phyloP scores from a whole-genome alignment of 1,140 invertebrate species.

The Leptonema lineaticorne region DNA sequence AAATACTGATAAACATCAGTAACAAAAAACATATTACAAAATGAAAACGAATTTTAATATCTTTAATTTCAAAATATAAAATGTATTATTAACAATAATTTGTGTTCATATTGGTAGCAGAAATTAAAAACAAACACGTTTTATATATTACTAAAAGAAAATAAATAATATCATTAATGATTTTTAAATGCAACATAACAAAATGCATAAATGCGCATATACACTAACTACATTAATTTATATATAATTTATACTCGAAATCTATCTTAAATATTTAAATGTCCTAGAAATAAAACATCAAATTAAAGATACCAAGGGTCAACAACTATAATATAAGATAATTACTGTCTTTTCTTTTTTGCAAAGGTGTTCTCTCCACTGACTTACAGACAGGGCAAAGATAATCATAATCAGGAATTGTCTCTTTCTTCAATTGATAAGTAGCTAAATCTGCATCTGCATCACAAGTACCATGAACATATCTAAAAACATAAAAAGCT shows the following conservation, averaged over 20 bases:
- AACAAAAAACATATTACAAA: no score
- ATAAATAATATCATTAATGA: no score
- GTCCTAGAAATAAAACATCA: neutral
- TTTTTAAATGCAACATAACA: no score
- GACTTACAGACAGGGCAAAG: slow-evolving; percentile 83
- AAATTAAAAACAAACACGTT: neutral
- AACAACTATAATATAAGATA: no score
- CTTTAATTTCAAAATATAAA: no score
- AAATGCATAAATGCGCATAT: no score
- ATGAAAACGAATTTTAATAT: no score
- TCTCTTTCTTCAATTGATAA: slow-evolving; percentile 77
- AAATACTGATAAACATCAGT: no score
- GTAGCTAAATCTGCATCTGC: slow-evolving; percentile 77
- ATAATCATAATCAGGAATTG: slow-evolving; percentile 85
- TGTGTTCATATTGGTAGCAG: neutral
- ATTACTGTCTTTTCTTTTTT: slow-evolving; percentile 67
- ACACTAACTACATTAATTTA: no score
- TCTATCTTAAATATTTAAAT: neutral
- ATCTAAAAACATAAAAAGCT: slow-evolving; percentile 57
- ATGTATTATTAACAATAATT: no score
- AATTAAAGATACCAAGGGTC: no score
- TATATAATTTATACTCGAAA: neutral
- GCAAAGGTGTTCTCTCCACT: slow-evolving; percentile 55
- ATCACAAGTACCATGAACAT: slow-evolving; percentile 92
- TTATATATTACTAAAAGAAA: no score